phyloP scores from a whole-genome alignment of 1,140 invertebrate genomes.

The Drosophila punjabiensis region DNA sequence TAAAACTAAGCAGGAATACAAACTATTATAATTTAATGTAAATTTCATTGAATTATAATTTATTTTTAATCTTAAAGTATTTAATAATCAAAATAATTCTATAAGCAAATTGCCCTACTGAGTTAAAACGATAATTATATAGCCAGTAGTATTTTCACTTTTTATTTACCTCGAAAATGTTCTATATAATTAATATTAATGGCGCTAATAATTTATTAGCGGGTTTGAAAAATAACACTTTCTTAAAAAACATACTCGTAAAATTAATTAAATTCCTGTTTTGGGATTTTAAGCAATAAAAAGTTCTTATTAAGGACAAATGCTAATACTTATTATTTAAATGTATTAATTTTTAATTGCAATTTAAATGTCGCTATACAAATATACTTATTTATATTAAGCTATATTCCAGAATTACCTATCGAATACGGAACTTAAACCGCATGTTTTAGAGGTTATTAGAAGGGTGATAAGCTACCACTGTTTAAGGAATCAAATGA shows the following conservation, averaged over 20 bases:
- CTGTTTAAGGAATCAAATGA: not conserved
- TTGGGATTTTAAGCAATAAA: too few species aligned
- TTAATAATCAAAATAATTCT: not conserved
- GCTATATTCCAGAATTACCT: too few species aligned
- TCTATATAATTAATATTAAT: conserved; percentile 10
- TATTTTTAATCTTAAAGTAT: too few species aligned
- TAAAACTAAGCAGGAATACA: not conserved
- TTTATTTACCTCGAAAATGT: not conserved
- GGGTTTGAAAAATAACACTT: not conserved
- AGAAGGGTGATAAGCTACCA: conserved; percentile 6
- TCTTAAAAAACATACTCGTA: not conserved
- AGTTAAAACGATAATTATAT: not conserved
- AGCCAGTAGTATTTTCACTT: not conserved
- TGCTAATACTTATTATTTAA: too few species aligned
- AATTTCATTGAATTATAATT: too few species aligned
- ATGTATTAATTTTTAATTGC: not conserved
- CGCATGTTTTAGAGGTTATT: not conserved
- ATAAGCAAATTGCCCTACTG: not conserved
- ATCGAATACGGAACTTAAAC: not conserved
- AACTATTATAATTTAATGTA: too few species aligned
- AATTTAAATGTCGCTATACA: too few species aligned
- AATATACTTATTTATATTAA: too few species aligned
- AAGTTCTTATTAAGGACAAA: too few species aligned
- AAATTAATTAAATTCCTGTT: not conserved
- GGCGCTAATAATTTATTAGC: conserved; percentile 4